Evolutionary conservation across 2,888 invertebrate genomes (phyloP).

Genomic region (Balanococcus diminutus): DNA sequence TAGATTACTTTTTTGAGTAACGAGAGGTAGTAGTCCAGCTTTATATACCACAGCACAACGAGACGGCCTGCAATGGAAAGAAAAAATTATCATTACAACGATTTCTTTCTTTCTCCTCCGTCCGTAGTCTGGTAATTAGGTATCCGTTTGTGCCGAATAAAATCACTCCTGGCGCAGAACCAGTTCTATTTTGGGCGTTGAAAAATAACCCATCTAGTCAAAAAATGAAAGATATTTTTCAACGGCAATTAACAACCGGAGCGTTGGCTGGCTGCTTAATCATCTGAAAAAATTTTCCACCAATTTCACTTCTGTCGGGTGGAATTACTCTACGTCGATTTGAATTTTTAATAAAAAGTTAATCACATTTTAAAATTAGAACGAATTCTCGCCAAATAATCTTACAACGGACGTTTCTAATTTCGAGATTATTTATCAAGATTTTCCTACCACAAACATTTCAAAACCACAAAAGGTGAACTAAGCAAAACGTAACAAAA

Average conservation of each 20-base stretch:
- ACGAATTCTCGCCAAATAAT: not conserved
- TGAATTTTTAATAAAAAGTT: not conserved
- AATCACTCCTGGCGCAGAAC: not conserved
- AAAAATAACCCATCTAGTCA: not conserved
- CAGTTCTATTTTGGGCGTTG: not conserved
- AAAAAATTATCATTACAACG: constrained; percentile 15
- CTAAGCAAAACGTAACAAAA: not conserved
- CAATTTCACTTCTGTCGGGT: not conserved
- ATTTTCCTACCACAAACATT: not conserved
- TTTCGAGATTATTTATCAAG: not conserved
- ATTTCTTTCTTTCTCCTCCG: not conserved
- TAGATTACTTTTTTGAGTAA: constrained; percentile 50
- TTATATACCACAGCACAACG: not conserved
- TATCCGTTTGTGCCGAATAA: not conserved
- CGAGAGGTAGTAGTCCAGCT: not conserved
- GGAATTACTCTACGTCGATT: constrained; percentile 4
- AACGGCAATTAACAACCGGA: not conserved
- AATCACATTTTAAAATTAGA: not conserved
- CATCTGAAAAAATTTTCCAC: not conserved
- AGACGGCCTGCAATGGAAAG: not conserved
- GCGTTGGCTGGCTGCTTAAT: not conserved
- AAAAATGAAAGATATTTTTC: not conserved
- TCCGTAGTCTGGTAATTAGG: not conserved
- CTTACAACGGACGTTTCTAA: not conserved
- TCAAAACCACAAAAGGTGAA: not conserved